Conservation (phyloP, 1,140 invertebrate genomes). For the Listronotus bonariensis region DNA sequence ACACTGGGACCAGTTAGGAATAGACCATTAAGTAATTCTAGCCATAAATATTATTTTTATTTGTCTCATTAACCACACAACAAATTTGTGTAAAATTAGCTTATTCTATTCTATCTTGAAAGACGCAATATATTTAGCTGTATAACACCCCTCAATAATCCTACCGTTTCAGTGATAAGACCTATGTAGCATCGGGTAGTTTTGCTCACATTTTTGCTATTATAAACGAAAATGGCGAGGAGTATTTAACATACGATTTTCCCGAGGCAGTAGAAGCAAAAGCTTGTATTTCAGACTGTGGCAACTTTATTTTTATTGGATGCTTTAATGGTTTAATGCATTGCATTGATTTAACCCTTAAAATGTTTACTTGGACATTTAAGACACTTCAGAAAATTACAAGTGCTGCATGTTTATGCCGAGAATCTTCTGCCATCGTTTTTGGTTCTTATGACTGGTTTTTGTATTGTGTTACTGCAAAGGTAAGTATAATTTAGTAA, state of each 20-base stretch:
- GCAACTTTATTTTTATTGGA: slow-evolving; percentile 15
- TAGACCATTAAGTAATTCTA: too few species aligned
- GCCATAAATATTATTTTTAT: too few species aligned
- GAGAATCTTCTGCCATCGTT: background rate
- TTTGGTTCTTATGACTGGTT: slow-evolving; percentile 25
- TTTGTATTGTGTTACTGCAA: slow-evolving; percentile 9
- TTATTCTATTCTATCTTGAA: too few species aligned
- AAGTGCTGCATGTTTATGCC: slow-evolving; percentile 2
- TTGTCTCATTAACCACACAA: too few species aligned
- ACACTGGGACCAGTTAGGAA: too few species aligned
- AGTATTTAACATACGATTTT: slow-evolving; percentile 7
- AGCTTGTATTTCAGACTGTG: slow-evolving; percentile 17
- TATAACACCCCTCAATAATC: too few species aligned
- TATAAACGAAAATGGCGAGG: slow-evolving; percentile 9
- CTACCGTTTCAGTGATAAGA: slow-evolving; percentile 6
- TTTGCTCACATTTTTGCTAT: slow-evolving; percentile 27
- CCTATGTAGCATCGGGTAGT: slow-evolving; percentile 23
- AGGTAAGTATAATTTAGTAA: slow-evolving; percentile 20
- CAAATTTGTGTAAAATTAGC: too few species aligned
- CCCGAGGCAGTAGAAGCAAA: slow-evolving; percentile 20
- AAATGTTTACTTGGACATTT: slow-evolving; percentile 22
- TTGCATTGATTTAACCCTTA: slow-evolving; percentile 18
- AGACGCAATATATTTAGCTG: too few species aligned
- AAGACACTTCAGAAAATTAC: slow-evolving; percentile 14
- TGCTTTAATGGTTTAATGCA: slow-evolving; percentile 27